These are phyloP conservation scores for Tachina fera DNA, from an alignment of 2,888 invertebrate genomes.

Conservation along the genomic window DNA sequence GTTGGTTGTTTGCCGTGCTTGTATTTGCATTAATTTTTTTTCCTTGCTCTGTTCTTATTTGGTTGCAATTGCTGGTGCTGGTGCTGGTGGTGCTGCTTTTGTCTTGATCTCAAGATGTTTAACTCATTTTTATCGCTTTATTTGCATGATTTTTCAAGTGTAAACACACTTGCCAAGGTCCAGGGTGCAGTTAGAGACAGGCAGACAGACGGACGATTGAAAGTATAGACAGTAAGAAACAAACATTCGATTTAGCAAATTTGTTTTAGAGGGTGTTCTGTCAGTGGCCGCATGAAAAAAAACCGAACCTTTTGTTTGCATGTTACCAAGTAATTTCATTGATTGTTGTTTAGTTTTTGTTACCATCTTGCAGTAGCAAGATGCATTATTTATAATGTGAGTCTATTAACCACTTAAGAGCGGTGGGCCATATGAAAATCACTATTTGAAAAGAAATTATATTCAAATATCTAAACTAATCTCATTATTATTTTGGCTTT, in stretches of 20 bases:
- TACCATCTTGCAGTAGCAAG: conserved; percentile 68
- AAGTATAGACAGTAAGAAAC: conserved; percentile 4
- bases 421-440: background rate
- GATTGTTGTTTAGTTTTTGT: conserved; percentile 3
- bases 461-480: background rate
- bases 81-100: background rate
- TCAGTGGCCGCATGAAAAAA: conserved; percentile 37
- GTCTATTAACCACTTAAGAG: conserved; percentile 39
- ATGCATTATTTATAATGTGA: conserved; percentile 30
- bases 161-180: conserved; percentile 65
- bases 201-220: background rate
- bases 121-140: conserved; percentile 75
- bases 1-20: conserved; percentile 53
- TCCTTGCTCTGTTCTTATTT: conserved; percentile 45
- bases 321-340: conserved; percentile 72
- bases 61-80: conserved; percentile 29
- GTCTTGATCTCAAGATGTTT: conserved; percentile 57
- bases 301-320: conserved; percentile 74
- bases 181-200: conserved; percentile 15
- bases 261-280: conserved; percentile 61
- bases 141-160: conserved; percentile 74
- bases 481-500: background rate
- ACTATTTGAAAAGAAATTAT: background rate
- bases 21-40: conserved; percentile 65
- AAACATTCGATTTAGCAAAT: conserved; percentile 28